Base-by-base conservation (phyloP, 2,888 invertebrate species). In the Scaptodrosophila latifasciaeformis region DNA sequence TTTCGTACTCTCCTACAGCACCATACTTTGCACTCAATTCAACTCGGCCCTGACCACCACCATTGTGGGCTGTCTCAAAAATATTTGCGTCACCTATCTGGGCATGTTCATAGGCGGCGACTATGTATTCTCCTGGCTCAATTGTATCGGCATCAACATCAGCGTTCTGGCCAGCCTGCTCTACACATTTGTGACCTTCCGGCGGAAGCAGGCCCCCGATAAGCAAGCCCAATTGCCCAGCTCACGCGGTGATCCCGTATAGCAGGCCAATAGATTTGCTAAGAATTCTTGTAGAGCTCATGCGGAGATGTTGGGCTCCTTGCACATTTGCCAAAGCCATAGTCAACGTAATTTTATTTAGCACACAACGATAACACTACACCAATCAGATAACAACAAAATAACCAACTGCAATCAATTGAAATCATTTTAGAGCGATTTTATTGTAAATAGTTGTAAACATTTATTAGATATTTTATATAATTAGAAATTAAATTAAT, bases 41-140 rank as follows among this genome's bases (percentile, higher is more conserved):
- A 99, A 99, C 87, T 98, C 98, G 53, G 98, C 99, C n/a, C 88
- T 99, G 43, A 99, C 99, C 0, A 99, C 99, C 0, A 97, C 98
- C 3, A 97, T 99, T 57, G 96, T 99, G 66, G 99, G 99, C 3
- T 98, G 99, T 82, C 89, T 99, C 50, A 99, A 99, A 88, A 99
- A 99, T 87, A 94, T 99, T 70, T 91, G 96, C 70, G 95, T 99
- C 2, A 99, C 99, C 1, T 99, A 99, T 87, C 88, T 97, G 63
- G 99, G 99, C 21, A 99, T 99, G 98, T 91, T 97, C 37, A 94
- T 99, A 53, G 99, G 98, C 39, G 99, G 98, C 10, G 99, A 99
- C 86, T 99, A 99, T 87, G 91, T 97, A 58, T 99, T 97, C 86
- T 93, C 95, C 1, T 92, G 92, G 91, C 88, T 94, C 29, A 99